Conservation (phyloP, 2,113 vertebrate species). For the Gambusia holbrooki region DNA sequence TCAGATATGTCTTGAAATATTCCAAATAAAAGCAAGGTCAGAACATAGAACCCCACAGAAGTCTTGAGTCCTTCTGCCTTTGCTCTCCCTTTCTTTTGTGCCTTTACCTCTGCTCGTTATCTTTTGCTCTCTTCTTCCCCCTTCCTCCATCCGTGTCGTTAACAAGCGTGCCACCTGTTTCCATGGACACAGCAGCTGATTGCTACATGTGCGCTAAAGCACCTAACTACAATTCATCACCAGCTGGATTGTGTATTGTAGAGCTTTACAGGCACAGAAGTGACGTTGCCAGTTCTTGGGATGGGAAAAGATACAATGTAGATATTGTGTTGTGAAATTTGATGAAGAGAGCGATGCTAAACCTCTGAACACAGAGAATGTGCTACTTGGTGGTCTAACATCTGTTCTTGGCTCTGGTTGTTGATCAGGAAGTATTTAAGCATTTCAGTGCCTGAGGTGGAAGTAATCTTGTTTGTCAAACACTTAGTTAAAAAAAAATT, state of each 20-base stretch:
- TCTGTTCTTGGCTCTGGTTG: constrained; percentile 50
- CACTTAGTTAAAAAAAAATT: no score
- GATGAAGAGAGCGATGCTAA: no score
- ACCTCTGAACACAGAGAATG: constrained; percentile 21
- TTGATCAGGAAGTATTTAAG: constrained; percentile 51
- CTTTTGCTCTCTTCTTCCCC: not conserved
- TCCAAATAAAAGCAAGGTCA: not conserved
- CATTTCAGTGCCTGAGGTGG: constrained; percentile 44
- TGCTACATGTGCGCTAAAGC: constrained; percentile 62
- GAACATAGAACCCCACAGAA: not conserved
- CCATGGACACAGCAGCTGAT: constrained; percentile 77
- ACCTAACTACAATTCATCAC: constrained; percentile 12
- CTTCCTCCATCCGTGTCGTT: constrained; percentile 39
- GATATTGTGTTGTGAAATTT: not conserved
- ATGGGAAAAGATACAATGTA: not conserved
- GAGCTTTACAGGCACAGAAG: not conserved
- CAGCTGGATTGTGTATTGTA: not conserved
- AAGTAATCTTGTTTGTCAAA: not conserved
- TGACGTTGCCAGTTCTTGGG: not conserved
- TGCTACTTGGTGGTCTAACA: constrained; percentile 31
- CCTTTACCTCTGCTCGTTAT: constrained; percentile 42
- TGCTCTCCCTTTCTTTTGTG: not conserved
- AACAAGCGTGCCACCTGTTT: constrained; percentile 66
- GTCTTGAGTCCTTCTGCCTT: not conserved
- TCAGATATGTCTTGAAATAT: not conserved